Percentiles rank a stretch among this genome's conserved stretches.
phyloP scores from a whole-genome alignment of 35 echinoderm and acorn worm species.

The Hemicentrotus pulcherrimus region DNA sequence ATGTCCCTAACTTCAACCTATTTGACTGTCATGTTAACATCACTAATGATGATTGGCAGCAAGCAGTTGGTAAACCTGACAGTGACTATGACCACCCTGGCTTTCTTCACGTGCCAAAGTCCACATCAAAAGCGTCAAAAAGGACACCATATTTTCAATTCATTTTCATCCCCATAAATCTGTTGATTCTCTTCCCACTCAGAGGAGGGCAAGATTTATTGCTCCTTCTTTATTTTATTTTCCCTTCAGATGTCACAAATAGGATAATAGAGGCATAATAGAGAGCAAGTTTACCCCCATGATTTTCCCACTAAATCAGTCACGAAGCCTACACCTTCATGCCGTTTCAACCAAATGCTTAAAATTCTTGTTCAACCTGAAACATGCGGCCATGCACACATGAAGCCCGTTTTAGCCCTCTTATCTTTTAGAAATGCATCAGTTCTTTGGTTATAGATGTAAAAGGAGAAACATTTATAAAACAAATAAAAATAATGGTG shows the following conservation, averaged over 20 bases:
- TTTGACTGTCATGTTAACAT: too few species aligned
- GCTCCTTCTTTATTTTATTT: neutral
- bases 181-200: neutral
- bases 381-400: too few species aligned
- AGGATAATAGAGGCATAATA: neutral
- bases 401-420: too few species aligned
- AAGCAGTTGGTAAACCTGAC: neutral
- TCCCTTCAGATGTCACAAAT: neutral
- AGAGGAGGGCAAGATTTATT: neutral
- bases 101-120: neutral
- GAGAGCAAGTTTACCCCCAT: neutral
- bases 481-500: too few species aligned
- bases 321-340: neutral
- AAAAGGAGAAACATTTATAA: too few species aligned
- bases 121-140: neutral
- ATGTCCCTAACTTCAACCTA: too few species aligned
- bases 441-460: too few species aligned
- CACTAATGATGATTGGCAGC: too few species aligned
- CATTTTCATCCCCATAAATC: neutral
- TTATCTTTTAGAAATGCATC: too few species aligned
- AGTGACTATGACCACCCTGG: neutral
- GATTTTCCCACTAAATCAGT: neutral
- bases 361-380: neutral
- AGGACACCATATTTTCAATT: too few species aligned
- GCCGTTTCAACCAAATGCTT: neutral